Conservation (phyloP, 2,797 vertebrate genomes). For the Lepidocolaptes lacrymiger region DNA sequence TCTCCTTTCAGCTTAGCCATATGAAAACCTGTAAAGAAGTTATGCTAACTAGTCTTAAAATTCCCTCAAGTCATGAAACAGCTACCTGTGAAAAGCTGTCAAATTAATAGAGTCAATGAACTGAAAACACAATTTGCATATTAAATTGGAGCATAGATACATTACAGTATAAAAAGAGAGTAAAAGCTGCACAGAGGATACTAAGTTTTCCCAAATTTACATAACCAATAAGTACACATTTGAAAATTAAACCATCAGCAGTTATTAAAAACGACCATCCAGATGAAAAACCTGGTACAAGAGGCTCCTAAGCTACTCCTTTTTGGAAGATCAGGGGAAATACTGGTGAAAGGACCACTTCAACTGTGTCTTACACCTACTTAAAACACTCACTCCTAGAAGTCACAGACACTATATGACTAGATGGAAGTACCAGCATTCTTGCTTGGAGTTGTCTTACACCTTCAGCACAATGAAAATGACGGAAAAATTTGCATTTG, state of each 20-base stretch:
- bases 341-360: not conserved
- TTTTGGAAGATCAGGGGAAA: not conserved
- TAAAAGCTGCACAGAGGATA: not conserved
- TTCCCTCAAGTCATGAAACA: conserved; percentile 15
- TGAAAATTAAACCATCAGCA: not conserved
- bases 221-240: not conserved
- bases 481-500: not conserved
- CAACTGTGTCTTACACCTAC: not conserved
- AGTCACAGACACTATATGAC: not conserved
- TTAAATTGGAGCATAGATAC: not conserved
- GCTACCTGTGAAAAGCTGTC: not conserved
- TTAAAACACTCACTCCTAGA: not conserved
- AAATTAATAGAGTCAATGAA: conserved; percentile 13
- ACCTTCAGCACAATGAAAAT: not conserved
- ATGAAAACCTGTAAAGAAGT: not conserved
- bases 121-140: not conserved
- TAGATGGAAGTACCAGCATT: not conserved
- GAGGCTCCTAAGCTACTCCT: not conserved
- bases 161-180: not conserved
- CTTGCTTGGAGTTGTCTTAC: not conserved
- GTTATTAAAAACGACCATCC: not conserved
- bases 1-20: not conserved
- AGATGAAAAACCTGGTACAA: not conserved
- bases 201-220: not conserved
- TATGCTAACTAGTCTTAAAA: not conserved